Evolutionary conservation across 2,113 vertebrate species (phyloP), one percentile per base, ranked within the genome.

Genomic region (Garra rufa): DNA sequence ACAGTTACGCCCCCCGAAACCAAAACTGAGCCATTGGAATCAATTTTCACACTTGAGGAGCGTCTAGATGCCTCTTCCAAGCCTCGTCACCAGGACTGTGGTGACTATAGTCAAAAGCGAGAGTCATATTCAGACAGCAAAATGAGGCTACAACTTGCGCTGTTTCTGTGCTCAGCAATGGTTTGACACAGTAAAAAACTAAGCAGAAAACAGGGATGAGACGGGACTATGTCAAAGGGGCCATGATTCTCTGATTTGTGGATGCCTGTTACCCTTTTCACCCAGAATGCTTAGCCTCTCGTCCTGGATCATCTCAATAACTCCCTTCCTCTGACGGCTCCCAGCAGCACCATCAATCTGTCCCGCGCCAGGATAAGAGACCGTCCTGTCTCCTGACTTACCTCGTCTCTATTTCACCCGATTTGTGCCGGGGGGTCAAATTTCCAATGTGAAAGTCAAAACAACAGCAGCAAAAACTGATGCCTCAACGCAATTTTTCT

Each of bases 341-440:
- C 86, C 87, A n/a, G 26, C 17, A 74, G 89, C 52, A 28, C 83
- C 82, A 88, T 91, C 84, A 89, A 88, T 90, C 90, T 89, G 24
- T 13, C 77, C 85, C 11, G 44, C 3, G n/a, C 34, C 50, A 82
- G 78, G 77, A 13, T 41, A 71, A 8, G 17, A 84, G 43, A 41
- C 57, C 75, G 71, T 57, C 24, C 52, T 26, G 38, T 85, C 85
- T 87, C 61, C 63, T 43, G 57, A 10, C 80, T 57, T 63, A 73
- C 34, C 19, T 59, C 28, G 43, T 83, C 69, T 88, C 50, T 71
- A 74, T 85, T 82, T 83, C 67, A 38, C 19, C 21, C 85, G 30
- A 90, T 93, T 92, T 85, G 85, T 87, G 80, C 86, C 2, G 44
- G 79, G 46, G 82, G n/a, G 71, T 92, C 85, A 65, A 50, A 76